Evolutionary conservation across 2,888 invertebrate genomes (phyloP), one percentile per base, ranked within the genome.

Genomic region (Agrochola lychnidis): DNA sequence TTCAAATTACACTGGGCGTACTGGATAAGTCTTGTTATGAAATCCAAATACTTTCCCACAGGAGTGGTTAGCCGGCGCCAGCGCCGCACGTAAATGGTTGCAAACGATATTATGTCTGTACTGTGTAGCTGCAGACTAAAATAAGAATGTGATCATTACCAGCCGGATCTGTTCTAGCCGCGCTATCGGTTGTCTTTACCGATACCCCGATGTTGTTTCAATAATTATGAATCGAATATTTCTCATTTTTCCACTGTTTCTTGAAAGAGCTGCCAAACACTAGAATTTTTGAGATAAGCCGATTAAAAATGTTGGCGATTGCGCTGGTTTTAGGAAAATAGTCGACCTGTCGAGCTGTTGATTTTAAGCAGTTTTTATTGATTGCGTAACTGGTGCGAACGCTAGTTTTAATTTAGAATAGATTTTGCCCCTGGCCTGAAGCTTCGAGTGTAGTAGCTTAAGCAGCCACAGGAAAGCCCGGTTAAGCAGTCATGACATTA

Each of bases 61-160:
- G 45, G 59, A 81, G 70, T 69, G 76, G 73, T 75, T 56, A 76
- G 70, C 62, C 77, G 85, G 82, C 82, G 87, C 82, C 87, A 82
- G 69, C 70, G 30, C 16, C 79, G 64, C 68, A 74, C 87, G 87
- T 75, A 89, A 81, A 85, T 88, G 81, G 79, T 76, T 85, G 74
- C 78, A 82, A 86, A 78, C 83, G 78, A 70, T 85, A 74, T 73
- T 87, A 76, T 79, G 81, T 83, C 79, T 85, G 81, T 73, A 77
- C 53, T 61, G 51, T 75, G 53, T 45, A 56, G 78, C 75, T 78
- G 40, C 67, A 81, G 79, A 76, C 89, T 88, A 89, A 89, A 88
- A 89, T 88, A 88, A 88, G 83, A 89, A 83, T 82, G 76, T 73
- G 74, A 84, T 87, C 86, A 86, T 77, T 84, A 82, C 80, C 84